Conservation (phyloP, 1,140 invertebrate species). For the Drosophila bocki region DNA sequence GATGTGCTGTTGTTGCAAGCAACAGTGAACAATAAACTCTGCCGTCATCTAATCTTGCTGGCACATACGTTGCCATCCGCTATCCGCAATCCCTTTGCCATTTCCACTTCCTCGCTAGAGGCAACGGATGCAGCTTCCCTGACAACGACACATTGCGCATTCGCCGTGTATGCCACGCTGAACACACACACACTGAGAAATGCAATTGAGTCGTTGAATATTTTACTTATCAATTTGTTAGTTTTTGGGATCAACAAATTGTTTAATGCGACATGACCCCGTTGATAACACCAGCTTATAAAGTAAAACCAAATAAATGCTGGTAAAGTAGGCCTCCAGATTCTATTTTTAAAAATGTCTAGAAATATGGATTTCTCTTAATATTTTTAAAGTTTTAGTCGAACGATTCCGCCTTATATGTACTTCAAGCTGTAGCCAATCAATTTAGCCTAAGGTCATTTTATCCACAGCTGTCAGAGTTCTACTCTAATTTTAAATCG, state of each 20-base stretch:
- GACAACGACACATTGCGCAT: slow-evolving; percentile 70
- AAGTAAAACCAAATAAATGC: neutral
- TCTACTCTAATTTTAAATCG: neutral
- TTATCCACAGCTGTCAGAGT: too few species aligned
- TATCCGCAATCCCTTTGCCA: neutral
- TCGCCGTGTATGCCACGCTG: slow-evolving; percentile 54
- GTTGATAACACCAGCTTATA: neutral
- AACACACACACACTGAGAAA: slow-evolving; percentile 13
- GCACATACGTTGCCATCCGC: slow-evolving; percentile 29
- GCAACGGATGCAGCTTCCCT: slow-evolving; percentile 46
- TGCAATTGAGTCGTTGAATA: neutral
- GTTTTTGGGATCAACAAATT: neutral
- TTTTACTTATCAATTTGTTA: slow-evolving; percentile 4
- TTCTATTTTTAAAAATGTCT: too few species aligned
- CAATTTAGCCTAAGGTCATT: too few species aligned
- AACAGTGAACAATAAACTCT: slow-evolving; percentile 49
- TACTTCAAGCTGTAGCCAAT: too few species aligned
- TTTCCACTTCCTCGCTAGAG: slow-evolving; percentile 6
- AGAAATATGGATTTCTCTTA: too few species aligned
- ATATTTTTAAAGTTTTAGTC: too few species aligned
- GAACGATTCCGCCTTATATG: too few species aligned
- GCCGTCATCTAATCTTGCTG: slow-evolving; percentile 68
- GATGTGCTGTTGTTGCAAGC: slow-evolving; percentile 38
- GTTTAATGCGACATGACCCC: neutral
- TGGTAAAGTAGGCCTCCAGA: too few species aligned